Conservation (phyloP, 2,113 vertebrate genomes). For the Pedionomus torquatus region DNA sequence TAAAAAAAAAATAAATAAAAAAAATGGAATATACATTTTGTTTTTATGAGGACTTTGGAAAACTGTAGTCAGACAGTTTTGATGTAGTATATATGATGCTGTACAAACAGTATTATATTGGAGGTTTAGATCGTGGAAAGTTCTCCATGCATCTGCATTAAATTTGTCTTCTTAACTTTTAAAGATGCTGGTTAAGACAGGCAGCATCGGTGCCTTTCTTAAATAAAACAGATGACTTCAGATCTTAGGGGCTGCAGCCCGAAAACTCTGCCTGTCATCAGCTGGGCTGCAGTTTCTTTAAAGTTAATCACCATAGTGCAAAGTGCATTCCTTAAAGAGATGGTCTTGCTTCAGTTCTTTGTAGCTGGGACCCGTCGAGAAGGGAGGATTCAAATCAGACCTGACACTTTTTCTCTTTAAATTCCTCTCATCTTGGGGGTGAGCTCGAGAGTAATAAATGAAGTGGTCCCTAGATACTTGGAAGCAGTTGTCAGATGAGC, state of each 20-base stretch:
- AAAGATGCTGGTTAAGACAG: neutral
- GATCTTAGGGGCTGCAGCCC: neutral
- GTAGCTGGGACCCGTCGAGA: neutral
- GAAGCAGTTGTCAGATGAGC: neutral
- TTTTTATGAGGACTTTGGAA: neutral
- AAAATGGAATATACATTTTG: neutral
- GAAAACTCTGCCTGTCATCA: neutral
- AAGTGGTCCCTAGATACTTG: neutral
- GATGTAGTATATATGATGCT: neutral
- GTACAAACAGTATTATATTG: neutral
- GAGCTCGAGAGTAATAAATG: neutral
- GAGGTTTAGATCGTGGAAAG: neutral
- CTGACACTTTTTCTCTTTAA: neutral
- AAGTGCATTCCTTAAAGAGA: neutral
- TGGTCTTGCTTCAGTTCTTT: neutral
- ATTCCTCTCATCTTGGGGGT: neutral
- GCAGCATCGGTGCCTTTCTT: neutral
- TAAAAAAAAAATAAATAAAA: too few relatives aligned
- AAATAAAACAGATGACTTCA: slow-evolving; percentile 17
- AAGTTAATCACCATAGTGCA: neutral
- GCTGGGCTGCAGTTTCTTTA: slow-evolving; percentile 16
- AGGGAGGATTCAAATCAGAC: neutral
- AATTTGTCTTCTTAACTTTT: neutral
- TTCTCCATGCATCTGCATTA: neutral
- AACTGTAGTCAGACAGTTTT: neutral